Conservation (phyloP, 2,113 vertebrate genomes). For the Pterophyllum scalare region DNA sequence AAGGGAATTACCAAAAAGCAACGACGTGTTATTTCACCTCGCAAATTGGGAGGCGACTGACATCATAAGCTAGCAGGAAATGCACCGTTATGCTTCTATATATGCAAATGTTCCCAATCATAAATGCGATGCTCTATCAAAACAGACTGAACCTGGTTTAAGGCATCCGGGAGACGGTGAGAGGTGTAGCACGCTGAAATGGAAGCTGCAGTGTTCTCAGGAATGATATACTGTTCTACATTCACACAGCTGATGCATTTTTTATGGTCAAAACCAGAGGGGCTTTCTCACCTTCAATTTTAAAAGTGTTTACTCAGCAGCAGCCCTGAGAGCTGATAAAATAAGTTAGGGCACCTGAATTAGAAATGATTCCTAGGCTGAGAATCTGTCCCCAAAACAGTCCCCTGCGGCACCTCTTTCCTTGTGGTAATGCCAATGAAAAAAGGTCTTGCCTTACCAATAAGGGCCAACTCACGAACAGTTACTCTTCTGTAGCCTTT, state of each 20-base stretch:
- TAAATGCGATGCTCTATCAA: slow-evolving; percentile 21
- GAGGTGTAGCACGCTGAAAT: slow-evolving; percentile 9
- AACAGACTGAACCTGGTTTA: slow-evolving; percentile 25
- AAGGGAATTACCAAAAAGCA: neutral
- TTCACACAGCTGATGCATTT: slow-evolving; percentile 73
- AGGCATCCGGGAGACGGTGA: slow-evolving; percentile 1
- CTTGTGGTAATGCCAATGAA: slow-evolving; percentile 33
- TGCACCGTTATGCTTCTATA: slow-evolving; percentile 11
- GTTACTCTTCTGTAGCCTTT: slow-evolving; percentile 14
- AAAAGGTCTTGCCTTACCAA: neutral
- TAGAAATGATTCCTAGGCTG: slow-evolving; percentile 67
- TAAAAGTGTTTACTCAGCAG: slow-evolving; percentile 81
- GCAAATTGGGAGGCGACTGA: slow-evolving; percentile 12
- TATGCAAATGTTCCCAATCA: slow-evolving; percentile 29
- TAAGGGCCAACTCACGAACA: neutral
- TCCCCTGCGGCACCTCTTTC: slow-evolving; percentile 36
- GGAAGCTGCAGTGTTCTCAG: slow-evolving; percentile 46
- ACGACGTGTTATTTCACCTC: neutral
- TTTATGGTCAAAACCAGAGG: slow-evolving; percentile 75
- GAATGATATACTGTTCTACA: slow-evolving; percentile 63
- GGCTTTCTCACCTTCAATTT: slow-evolving; percentile 79
- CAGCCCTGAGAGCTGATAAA: slow-evolving; percentile 66
- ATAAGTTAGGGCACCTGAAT: slow-evolving; percentile 72
- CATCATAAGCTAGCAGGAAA: slow-evolving; percentile 6
- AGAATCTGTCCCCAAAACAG: slow-evolving; percentile 44